Evolutionary conservation across 2,113 vertebrate species (phyloP).

Genomic region (Pseudolaguvia tuberculata): DNA sequence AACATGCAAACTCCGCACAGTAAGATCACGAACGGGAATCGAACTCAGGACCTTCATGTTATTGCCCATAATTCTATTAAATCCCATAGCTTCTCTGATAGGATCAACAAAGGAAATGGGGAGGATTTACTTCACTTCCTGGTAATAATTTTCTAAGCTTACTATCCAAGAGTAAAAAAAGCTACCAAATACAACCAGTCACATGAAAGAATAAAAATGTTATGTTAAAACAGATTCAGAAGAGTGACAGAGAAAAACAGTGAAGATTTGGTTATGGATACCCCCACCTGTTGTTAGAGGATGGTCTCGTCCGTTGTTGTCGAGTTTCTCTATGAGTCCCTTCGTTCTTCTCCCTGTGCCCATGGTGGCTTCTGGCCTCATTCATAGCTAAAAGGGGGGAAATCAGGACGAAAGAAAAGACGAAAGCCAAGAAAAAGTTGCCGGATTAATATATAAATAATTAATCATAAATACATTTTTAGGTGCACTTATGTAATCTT

Average conservation of each 20-base stretch:
- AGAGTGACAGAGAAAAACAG: background rate
- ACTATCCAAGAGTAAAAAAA: background rate
- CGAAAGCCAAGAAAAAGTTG: background rate
- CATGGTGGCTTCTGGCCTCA: conserved; percentile 56
- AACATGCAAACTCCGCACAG: too few relatives aligned
- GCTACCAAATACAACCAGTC: too few relatives aligned
- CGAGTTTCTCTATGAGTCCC: conserved; percentile 35
- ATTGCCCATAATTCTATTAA: too few relatives aligned
- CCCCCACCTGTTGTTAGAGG: conserved; percentile 57
- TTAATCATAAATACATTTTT: too few relatives aligned
- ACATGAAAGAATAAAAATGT: background rate
- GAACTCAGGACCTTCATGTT: too few relatives aligned
- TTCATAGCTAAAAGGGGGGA: conserved; percentile 55
- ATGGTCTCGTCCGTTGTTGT: conserved; percentile 36
- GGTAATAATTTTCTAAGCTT: background rate
- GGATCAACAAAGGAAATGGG: background rate
- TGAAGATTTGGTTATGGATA: background rate
- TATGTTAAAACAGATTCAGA: background rate
- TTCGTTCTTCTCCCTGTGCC: conserved; percentile 57
- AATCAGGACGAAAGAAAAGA: background rate
- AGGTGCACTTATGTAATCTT: conserved; percentile 9
- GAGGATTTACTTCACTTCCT: background rate
- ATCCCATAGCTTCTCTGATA: background rate
- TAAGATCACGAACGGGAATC: too few relatives aligned
- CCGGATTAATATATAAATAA: too few relatives aligned